Evolutionary conservation across 2,888 invertebrate species (phyloP).

Genomic region (Pseudanteris insignis): DNA sequence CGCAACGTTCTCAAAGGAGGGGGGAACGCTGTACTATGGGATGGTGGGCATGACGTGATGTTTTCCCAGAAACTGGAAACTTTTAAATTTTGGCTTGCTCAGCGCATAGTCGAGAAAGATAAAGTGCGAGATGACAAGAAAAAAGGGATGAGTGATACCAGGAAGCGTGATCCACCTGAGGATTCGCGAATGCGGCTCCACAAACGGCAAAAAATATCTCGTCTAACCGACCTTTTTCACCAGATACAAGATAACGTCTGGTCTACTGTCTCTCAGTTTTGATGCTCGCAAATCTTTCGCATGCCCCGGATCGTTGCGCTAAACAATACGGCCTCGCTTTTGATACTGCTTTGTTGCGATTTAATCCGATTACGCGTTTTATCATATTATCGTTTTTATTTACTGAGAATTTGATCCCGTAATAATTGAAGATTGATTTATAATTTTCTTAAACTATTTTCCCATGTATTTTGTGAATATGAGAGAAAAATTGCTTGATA

Average conservation of each 20-base stretch:
- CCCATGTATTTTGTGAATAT: no score
- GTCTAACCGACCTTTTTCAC: constrained; percentile 18
- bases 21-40: constrained; percentile 22
- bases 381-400: no score
- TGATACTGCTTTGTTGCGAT: no score
- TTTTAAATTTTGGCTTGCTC: constrained; percentile 26
- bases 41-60: constrained; percentile 21
- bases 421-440: no score
- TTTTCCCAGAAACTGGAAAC: constrained; percentile 35
- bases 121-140: constrained; percentile 31
- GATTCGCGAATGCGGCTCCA: constrained; percentile 38
- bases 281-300: constrained; percentile 16
- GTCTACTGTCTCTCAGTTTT: constrained; percentile 25
- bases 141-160: constrained; percentile 29
- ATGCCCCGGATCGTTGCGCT: neutral
- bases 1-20: no score
- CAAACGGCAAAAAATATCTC: constrained; percentile 34
- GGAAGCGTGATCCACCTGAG: constrained; percentile 40
- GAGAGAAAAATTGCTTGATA: no score
- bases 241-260: constrained; percentile 38
- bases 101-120: constrained; percentile 30
- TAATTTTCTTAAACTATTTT: no score
- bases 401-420: no score
- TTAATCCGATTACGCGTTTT: no score
- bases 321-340: constrained; percentile 3